These are phyloP conservation scores for Styela plicata DNA, from an alignment of 23 tunicate species.

Conservation along the genomic window DNA sequence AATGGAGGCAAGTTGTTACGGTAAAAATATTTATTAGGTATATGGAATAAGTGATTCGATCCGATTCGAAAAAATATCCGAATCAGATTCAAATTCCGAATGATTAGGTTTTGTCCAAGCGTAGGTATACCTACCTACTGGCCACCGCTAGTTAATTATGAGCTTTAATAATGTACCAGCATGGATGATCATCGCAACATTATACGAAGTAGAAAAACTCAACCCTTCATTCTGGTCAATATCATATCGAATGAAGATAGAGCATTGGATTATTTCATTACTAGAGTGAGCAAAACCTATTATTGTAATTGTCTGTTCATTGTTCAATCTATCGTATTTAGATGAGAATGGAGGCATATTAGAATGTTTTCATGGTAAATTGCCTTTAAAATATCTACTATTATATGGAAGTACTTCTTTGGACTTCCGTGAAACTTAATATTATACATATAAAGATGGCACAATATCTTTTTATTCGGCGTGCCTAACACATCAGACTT, in stretches of 20 bases:
- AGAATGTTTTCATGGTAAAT: background rate
- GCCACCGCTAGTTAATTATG: background rate
- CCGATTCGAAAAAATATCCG: too few species aligned
- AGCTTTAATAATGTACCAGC: background rate
- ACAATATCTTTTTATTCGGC: background rate
- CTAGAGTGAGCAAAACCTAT: background rate
- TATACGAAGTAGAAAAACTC: background rate
- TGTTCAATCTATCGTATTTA: background rate
- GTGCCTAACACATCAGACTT: too few species aligned
- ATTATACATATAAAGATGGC: background rate
- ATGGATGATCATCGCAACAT: background rate
- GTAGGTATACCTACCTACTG: background rate
- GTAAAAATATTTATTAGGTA: too few species aligned
- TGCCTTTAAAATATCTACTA: too few species aligned
- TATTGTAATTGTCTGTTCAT: background rate
- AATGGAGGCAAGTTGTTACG: too few species aligned
- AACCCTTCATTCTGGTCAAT: background rate
- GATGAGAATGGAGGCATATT: background rate
- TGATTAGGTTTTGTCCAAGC: background rate
- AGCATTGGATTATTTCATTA: background rate
- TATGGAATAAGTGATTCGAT: too few species aligned
- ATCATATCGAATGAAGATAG: background rate
- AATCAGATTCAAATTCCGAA: background rate
- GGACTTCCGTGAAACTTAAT: too few species aligned
- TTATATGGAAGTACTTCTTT: too few species aligned